These are phyloP conservation scores for Thereva unica DNA, from an alignment of 2,888 invertebrate genomes.

Conservation along the genomic window DNA sequence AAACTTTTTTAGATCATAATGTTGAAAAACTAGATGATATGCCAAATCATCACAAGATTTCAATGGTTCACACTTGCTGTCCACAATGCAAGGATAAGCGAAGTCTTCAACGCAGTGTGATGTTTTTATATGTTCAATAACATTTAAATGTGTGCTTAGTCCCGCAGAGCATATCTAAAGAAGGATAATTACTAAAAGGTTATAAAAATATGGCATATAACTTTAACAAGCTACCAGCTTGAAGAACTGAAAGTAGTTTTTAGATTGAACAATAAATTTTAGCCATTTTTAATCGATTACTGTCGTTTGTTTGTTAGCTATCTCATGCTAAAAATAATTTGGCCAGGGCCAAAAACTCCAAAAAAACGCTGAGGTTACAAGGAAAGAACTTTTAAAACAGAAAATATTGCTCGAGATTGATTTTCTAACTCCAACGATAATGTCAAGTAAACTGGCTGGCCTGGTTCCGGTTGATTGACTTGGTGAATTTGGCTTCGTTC, in stretches of 20 bases:
- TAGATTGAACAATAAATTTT: too few species aligned
- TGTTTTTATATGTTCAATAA: constrained; percentile 37
- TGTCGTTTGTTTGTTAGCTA: too few species aligned
- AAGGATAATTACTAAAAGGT: neutral
- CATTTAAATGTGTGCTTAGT: constrained; percentile 36
- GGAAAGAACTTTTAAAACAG: too few species aligned
- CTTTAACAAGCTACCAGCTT: neutral
- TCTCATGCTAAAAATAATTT: too few species aligned
- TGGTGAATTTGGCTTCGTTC: too few species aligned
- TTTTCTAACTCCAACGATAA: too few species aligned
- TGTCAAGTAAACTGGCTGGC: too few species aligned
- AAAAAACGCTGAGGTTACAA: too few species aligned
- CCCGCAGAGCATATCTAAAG: constrained; percentile 39
- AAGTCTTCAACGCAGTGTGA: constrained; percentile 36
- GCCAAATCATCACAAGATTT: constrained; percentile 46
- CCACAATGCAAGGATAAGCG: constrained; percentile 47
- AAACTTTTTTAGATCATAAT: constrained; percentile 48
- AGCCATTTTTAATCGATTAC: too few species aligned
- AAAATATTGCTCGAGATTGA: too few species aligned
- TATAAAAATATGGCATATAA: neutral
- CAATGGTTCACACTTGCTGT: constrained; percentile 44
- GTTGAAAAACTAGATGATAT: constrained; percentile 51
- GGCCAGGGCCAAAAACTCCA: too few species aligned
- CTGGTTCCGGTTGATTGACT: too few species aligned
- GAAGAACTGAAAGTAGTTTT: neutral